These are phyloP conservation scores for Lithophane leautieri DNA, from an alignment of 2,888 invertebrate species.

Conservation along the genomic window DNA sequence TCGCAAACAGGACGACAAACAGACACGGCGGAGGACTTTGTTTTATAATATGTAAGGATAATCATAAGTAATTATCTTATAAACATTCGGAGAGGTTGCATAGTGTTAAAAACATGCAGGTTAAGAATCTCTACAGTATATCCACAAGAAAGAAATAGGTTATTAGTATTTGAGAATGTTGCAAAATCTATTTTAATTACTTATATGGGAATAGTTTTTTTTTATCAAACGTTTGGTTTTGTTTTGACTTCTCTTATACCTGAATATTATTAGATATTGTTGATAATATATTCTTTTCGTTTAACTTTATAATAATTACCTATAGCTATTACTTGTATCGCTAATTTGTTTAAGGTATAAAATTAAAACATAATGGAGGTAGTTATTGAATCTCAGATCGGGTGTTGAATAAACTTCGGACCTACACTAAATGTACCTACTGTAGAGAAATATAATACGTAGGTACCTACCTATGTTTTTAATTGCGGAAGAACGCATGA, in stretches of 20 bases:
- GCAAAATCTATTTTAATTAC: conserved; percentile 11
- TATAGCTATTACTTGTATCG: background rate
- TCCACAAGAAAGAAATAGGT: background rate
- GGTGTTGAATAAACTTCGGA: conserved; percentile 9
- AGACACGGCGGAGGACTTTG: no score
- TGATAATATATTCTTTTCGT: no score
- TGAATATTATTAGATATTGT: conserved; percentile 16
- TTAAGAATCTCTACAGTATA: background rate
- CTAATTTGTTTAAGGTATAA: background rate
- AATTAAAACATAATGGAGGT: conserved; percentile 26
- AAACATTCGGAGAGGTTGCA: no score
- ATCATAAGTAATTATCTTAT: no score
- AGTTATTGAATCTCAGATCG: conserved; percentile 4
- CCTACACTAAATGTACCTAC: background rate
- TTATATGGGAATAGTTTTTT: background rate
- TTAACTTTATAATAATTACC: background rate
- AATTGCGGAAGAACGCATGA: background rate
- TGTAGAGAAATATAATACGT: background rate
- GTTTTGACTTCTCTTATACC: background rate
- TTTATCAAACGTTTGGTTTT: background rate
- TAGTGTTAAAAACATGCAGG: no score
- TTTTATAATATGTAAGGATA: no score
- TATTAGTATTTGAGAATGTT: background rate
- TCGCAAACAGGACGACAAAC: no score
- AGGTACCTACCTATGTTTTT: background rate